Evolutionary conservation across 64 coral and sea anemone genomes (phyloP).

Genomic region (Montipora cactus): DNA sequence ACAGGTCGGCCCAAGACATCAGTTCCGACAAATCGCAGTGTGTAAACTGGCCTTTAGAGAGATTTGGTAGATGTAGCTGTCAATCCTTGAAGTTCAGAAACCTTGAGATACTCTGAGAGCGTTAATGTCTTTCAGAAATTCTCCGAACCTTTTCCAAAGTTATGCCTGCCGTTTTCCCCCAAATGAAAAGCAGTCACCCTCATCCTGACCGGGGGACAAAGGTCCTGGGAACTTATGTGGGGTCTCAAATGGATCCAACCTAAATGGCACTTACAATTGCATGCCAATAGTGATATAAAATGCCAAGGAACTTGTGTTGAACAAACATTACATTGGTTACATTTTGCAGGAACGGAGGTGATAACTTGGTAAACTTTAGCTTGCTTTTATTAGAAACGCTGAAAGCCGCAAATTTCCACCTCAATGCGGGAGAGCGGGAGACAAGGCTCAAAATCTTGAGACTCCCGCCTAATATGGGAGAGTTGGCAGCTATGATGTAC

Average conservation of each 20-base stretch:
- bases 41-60: conserved; percentile 19
- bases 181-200: conserved; percentile 19
- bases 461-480: background rate
- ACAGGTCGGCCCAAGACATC: conserved; percentile 10
- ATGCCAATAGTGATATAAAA: conserved; percentile 14
- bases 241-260: background rate
- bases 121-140: conserved; percentile 26
- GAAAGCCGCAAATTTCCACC: too few species aligned
- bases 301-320: conserved; percentile 31
- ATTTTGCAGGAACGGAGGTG: conserved; percentile 7
- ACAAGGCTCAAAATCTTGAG: too few species aligned
- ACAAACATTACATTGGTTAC: conserved; percentile 25
- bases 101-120: too few species aligned
- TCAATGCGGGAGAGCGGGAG: too few species aligned
- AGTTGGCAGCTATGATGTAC: conserved; percentile 25
- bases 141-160: background rate
- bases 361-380: too few species aligned
- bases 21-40: conserved; percentile 24
- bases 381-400: too few species aligned
- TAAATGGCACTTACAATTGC: conserved; percentile 17
- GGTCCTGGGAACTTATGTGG: conserved; percentile 23
- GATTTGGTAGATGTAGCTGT: too few species aligned
- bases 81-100: too few species aligned
- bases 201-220: conserved; percentile 12
- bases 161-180: conserved; percentile 11